Conservation (phyloP, 2,113 vertebrate species). For the Gavialis gangeticus region DNA sequence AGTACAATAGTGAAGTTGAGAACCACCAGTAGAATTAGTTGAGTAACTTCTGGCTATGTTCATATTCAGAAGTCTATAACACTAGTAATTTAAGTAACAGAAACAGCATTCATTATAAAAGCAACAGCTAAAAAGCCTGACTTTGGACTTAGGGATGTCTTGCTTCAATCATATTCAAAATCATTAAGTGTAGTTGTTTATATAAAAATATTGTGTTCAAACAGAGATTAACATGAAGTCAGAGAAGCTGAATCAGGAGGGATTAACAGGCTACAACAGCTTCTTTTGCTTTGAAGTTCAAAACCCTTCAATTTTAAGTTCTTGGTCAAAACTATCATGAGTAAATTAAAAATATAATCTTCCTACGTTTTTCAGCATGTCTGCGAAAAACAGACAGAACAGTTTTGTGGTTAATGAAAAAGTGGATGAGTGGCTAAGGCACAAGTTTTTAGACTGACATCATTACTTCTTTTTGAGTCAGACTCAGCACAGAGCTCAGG, state of each 20-base stretch:
- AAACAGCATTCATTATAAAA: too few species aligned
- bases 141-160: neutral
- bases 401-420: neutral
- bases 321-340: neutral
- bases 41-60: neutral
- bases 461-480: slow-evolving; percentile 16
- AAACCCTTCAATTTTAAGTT: neutral
- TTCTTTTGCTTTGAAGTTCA: slow-evolving; percentile 29
- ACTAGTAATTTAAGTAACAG: neutral
- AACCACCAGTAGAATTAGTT: neutral
- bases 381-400: neutral
- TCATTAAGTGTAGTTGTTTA: neutral
- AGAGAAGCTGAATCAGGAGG: neutral
- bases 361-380: neutral
- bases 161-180: neutral
- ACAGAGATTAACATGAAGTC: slow-evolving; percentile 2
- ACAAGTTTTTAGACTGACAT: slow-evolving; percentile 12
- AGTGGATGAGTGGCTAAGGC: neutral
- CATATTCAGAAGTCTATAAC: neutral
- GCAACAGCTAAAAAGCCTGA: too few species aligned
- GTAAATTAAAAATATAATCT: neutral
- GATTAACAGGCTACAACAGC: neutral
- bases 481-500: neutral
- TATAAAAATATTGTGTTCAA: neutral
- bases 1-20: neutral